Percentiles rank a stretch among this genome's conserved stretches.
Evolutionary conservation across 1,140 invertebrate genomes (phyloP).

Genomic region (Drosophila willistoni): DNA sequence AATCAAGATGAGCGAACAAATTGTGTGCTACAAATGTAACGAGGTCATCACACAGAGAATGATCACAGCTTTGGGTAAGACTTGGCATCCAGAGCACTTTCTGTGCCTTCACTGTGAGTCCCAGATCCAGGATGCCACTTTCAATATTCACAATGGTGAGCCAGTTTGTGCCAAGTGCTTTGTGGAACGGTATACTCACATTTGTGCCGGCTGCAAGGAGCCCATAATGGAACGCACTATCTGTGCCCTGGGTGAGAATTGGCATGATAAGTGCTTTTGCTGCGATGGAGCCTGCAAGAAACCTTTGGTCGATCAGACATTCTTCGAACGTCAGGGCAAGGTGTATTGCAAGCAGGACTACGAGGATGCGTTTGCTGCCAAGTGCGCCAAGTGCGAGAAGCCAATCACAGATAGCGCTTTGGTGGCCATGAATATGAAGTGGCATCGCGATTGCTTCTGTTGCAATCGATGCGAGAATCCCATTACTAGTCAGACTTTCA

Average conservation of each 20-base stretch:
- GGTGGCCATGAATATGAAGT: constrained; percentile 87
- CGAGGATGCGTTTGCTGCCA: constrained; percentile 90
- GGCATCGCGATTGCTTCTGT: constrained; percentile 88
- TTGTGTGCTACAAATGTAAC: constrained; percentile 76
- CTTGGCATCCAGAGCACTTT: constrained; percentile 99
- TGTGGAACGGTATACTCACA: constrained; percentile 87
- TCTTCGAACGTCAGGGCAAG: constrained; percentile 87
- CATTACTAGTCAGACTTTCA: constrained; percentile 85
- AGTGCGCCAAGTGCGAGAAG: constrained; percentile 89
- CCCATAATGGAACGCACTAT: constrained; percentile 87
- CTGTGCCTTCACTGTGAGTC: constrained; percentile 90
- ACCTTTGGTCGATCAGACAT: constrained; percentile 88
- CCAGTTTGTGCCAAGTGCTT: constrained; percentile 90
- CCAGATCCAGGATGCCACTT: constrained; percentile 85
- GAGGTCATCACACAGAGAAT: constrained; percentile 70
- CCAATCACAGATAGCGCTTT: constrained; percentile 88
- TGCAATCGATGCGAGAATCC: constrained; percentile 87
- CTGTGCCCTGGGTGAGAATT: constrained; percentile 90
- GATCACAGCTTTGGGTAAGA: constrained; percentile 96
- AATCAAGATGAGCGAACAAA: constrained; percentile 44
- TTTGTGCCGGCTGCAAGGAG: constrained; percentile 87
- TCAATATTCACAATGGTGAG: constrained; percentile 88
- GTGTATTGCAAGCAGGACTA: constrained; percentile 90
- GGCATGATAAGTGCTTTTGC: constrained; percentile 93
- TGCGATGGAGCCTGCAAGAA: constrained; percentile 89